Evolutionary conservation across 2,113 vertebrate species (phyloP).

Genomic region (Periophthalmus modestus): DNA sequence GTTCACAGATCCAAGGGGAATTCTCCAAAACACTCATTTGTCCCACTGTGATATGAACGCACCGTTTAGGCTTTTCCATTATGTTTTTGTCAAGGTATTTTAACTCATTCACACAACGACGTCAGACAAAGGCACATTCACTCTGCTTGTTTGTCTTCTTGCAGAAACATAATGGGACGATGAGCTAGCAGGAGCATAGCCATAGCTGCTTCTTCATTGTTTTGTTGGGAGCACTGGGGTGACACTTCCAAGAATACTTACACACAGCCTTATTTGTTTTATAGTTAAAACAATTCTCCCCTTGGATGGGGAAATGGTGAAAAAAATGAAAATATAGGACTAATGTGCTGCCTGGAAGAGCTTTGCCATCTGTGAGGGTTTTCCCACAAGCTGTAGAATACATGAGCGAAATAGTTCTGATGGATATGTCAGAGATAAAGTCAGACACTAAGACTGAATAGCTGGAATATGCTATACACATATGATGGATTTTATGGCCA

Average conservation of each 20-base stretch:
- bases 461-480: no score
- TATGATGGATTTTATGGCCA: no score
- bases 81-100: slow-evolving; percentile 45
- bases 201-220: neutral
- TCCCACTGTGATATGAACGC: slow-evolving; percentile 51
- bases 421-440: no score
- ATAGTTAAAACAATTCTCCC: no score
- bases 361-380: no score
- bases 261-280: no score
- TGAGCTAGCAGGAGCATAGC: neutral
- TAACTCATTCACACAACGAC: slow-evolving; percentile 19
- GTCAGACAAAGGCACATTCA: neutral
- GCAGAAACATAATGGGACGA: neutral
- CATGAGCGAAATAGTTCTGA: no score
- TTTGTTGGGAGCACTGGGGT: neutral
- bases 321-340: no score
- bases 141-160: neutral
- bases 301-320: no score
- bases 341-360: no score
- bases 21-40: slow-evolving; percentile 51
- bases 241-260: neutral
- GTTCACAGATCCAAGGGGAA: slow-evolving; percentile 54
- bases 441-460: no score
- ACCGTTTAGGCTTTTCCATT: slow-evolving; percentile 43
- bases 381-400: no score